phyloP scores from a whole-genome alignment of 2,113 vertebrate genomes.

The Sarotherodon lohbergeri region DNA sequence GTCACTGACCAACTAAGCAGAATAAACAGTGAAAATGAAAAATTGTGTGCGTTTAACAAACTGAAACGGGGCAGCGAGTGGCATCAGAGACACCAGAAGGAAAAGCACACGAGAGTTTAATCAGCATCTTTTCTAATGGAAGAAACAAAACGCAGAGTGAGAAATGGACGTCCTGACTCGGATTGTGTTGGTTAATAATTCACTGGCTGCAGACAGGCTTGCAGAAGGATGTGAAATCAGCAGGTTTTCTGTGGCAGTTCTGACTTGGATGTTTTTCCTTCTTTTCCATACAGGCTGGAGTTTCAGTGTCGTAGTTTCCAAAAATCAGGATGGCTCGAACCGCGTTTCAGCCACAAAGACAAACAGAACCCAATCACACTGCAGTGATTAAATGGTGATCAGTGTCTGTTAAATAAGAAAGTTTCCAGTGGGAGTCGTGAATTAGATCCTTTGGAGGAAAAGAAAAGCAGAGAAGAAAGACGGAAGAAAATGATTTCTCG shows the following conservation, averaged over 20 bases:
- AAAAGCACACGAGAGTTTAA: not conserved
- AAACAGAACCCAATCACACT: not conserved
- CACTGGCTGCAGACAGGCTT: not conserved
- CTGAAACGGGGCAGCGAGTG: not conserved
- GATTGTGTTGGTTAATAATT: not conserved
- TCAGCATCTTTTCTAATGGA: not conserved
- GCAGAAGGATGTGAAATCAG: not conserved
- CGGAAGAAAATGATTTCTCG: not conserved
- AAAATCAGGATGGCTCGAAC: not conserved
- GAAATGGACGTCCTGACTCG: not conserved
- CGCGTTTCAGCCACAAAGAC: not conserved
- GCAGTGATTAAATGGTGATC: not conserved
- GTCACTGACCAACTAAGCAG: slow-evolving; percentile 5
- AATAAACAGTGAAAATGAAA: slow-evolving; percentile 22
- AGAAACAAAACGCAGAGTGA: not conserved
- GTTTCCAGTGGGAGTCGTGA: not conserved
- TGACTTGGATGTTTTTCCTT: not conserved
- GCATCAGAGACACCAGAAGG: not conserved
- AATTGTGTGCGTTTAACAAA: not conserved
- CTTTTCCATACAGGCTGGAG: not conserved
- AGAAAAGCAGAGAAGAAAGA: not conserved
- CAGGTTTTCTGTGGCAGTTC: not conserved
- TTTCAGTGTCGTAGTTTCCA: not conserved
- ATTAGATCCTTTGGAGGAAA: not conserved
- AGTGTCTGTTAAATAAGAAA: not conserved